Evolutionary conservation across 2,797 vertebrate genomes (phyloP), one percentile per base, ranked within the genome.

Genomic region (Dendrocincla tyrannina): DNA sequence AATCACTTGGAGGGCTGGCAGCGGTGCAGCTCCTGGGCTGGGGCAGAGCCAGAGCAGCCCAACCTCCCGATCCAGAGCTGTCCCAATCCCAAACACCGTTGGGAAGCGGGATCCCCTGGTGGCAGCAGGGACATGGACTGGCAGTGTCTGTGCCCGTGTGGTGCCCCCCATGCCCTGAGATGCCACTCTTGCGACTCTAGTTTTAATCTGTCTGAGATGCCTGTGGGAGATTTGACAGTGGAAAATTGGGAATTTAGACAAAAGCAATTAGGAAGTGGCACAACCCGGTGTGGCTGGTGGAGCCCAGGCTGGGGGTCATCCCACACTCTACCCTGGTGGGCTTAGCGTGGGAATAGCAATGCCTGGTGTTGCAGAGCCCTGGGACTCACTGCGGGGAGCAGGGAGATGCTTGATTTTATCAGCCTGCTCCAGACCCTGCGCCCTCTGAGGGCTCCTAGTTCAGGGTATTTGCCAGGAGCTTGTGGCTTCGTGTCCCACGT

Each of bases 401-500:
- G 7, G 25, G 18, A 17, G 42, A 27, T 7, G 7, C 39, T 55
- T 30, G 2, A 9, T 27, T 42, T 37, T 5, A 3, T 9, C 27
- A 17, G 23, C 24, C 46, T 41, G 52, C 33, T 42, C 27, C 1
- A 2, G 49, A 62, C 35, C 42, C 63, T 17, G 37, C 1, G 1
- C 49, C n/a, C 66, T 32, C 30, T 13, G 14, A 39, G 13, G 1
- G 28, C 72, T 17, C 55, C 76, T 19, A 12, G 0, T 11, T 44
- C 1, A 0, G 17, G 44, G 8, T 4, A 17, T n/a, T 75, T 22
- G 1, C 25, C 5, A 24, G 55, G 68, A 80, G 5, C 41, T n/a
- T 1, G 17, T 2, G 28, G 30, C 10, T 76, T 62, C 2, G 0
- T 25, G 12, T 33, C 72, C 59, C 3, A 0, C 1, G 0, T 9